phyloP scores from a whole-genome alignment of 2,113 vertebrate species.

The Tapirus terrestris region DNA sequence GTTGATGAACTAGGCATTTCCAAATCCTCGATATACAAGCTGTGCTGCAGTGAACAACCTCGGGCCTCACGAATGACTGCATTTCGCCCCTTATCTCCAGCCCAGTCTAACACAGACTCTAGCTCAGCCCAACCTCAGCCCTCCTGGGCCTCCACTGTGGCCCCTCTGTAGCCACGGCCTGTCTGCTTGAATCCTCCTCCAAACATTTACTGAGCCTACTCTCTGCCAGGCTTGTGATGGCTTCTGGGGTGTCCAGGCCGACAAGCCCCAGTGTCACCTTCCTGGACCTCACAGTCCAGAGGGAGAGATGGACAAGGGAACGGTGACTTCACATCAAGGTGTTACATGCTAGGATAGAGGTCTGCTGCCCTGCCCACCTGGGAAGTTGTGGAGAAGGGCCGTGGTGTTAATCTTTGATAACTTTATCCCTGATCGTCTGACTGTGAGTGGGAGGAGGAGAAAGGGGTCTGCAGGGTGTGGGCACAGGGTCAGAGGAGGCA shows the following conservation, averaged over 20 bases:
- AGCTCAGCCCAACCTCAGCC: background rate
- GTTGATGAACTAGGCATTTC: background rate
- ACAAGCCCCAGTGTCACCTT: background rate
- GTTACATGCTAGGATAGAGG: no score
- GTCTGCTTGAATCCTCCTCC: background rate
- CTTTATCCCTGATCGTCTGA: background rate
- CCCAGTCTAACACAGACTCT: background rate
- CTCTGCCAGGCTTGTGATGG: background rate
- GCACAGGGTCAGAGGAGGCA: background rate
- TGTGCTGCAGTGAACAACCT: background rate
- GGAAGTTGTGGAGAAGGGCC: background rate
- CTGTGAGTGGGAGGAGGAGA: background rate
- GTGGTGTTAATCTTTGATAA: no score
- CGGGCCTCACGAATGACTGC: background rate
- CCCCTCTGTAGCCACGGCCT: background rate
- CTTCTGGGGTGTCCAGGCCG: background rate
- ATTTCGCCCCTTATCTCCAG: background rate
- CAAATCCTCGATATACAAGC: background rate
- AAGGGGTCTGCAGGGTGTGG: accelerated
- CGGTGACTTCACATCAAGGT: background rate
- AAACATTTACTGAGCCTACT: background rate
- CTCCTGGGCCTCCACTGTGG: background rate
- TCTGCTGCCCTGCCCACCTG: accelerated
- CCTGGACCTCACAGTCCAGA: background rate
- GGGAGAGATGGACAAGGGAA: background rate